Base-by-base conservation (phyloP, 2,797 vertebrate genomes). In the Alectoris magna region DNA sequence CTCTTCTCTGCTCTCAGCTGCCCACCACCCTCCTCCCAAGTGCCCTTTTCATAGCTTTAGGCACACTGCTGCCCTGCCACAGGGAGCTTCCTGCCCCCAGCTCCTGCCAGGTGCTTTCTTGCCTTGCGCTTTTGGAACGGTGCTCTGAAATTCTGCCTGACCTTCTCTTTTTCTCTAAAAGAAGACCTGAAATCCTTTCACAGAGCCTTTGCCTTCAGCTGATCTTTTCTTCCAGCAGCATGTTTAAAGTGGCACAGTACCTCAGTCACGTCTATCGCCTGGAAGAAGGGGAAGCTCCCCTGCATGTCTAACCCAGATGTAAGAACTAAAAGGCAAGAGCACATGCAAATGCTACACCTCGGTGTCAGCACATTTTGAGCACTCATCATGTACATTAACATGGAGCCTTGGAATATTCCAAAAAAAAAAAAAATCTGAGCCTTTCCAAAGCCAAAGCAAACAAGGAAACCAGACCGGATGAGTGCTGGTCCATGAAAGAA, bases 361-460 rank as follows among this genome's bases (percentile, higher is more conserved):
- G 2, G 19, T 24, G 22, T 39, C 96, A 92, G 53, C 43, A 56
- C 69, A 39, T 91, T 81, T 87, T 79, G 66, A 31, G 70, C 5
- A 21, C 23, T 46, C 19, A 24, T 88, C 71, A 55, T 76, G 64
- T 3, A 34, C 62, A 53, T 4, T 8, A 83, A 36, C 59, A 5
- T 48, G 2, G 41, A 63, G 59, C 16, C 69, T 27, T 53, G 21
- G 29, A 74, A 89, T 89, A 83, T 82, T 93, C 67, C 59, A 88
- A 91, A 96, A 49, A 49, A 46, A 49, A 46, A 48, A 73, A 94
- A 49, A 27, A 77, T 27, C 43, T 4, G 22, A 81, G 48, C 48
- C 15, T 88, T 94, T 89, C 70, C 26, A 60, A 72, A 72, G 90
- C 77, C 84, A 97, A 95, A 92, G 49, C 53, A 95, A 97, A 92